A percentile compares a stretch with the other conserved stretches of the same genome.
Evolutionary conservation across 2,797 vertebrate species (phyloP).

Genomic region (Silurus lanzhouensis): DNA sequence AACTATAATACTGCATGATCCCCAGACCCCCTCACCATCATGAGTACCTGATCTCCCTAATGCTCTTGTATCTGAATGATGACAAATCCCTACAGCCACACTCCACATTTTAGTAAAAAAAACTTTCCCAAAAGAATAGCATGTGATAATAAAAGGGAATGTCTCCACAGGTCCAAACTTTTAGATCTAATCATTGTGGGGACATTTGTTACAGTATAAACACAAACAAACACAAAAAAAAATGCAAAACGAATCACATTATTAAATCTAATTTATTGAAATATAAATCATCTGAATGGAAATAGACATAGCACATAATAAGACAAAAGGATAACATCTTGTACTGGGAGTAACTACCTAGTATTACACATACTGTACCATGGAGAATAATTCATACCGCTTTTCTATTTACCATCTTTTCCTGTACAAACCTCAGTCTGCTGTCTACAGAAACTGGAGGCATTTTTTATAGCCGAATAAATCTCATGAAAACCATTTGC

Average conservation of each 20-base stretch:
- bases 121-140: not conserved
- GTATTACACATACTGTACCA: constrained; percentile 71
- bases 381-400: constrained; percentile 64
- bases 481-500: constrained; percentile 44
- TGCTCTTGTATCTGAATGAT: not conserved
- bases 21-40: not conserved
- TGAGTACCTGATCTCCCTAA: not conserved
- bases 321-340: constrained; percentile 69
- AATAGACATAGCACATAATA: constrained; percentile 79
- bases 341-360: constrained; percentile 70
- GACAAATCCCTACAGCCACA: not conserved
- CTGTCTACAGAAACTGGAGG: constrained; percentile 37
- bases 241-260: constrained; percentile 55
- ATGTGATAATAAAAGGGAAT: not conserved
- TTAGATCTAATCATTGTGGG: not conserved
- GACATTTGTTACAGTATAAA: not conserved
- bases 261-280: constrained; percentile 97
- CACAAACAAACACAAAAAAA: constrained; percentile 5
- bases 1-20: not conserved
- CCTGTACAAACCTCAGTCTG: constrained; percentile 59
- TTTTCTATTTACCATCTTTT: constrained; percentile 31
- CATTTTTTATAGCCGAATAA: constrained; percentile 50
- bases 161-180: not conserved
- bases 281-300: constrained; percentile 98
- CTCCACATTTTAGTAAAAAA: not conserved